Evolutionary conservation across 2,113 vertebrate species (phyloP).

Genomic region (Lasiurus cinereus): DNA sequence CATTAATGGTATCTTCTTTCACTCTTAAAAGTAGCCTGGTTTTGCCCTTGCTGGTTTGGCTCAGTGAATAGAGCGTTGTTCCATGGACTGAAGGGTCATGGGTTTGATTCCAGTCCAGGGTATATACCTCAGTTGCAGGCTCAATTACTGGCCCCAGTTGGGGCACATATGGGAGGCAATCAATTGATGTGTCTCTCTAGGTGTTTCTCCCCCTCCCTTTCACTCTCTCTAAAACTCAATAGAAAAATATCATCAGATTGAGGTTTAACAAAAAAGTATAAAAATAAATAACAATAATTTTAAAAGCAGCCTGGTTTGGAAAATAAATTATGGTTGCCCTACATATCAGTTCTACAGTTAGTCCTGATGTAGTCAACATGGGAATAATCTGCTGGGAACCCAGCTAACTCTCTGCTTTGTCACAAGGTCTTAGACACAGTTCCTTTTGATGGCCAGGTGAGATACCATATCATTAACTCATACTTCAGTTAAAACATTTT

Average conservation of each 20-base stretch:
- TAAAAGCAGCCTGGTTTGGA: not conserved
- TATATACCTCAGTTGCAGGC: no score
- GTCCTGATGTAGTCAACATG: not conserved
- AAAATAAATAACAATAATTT: no score
- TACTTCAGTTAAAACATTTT: slow-evolving; percentile 29
- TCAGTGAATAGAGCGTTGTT: no score
- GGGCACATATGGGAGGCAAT: no score
- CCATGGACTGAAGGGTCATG: no score
- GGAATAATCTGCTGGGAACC: not conserved
- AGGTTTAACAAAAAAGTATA: no score
- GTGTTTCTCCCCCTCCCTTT: no score
- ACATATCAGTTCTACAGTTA: not conserved
- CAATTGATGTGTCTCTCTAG: no score
- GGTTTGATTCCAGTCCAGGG: no score
- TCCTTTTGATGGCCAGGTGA: not conserved
- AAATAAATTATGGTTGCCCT: not conserved
- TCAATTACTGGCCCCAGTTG: no score
- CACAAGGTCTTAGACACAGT: not conserved
- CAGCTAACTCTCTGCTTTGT: not conserved
- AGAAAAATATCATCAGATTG: no score
- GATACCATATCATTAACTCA: not conserved
- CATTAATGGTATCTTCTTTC: not conserved
- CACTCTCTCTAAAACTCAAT: no score
- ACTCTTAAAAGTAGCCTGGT: not conserved
- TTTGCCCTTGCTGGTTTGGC: not conserved